Percentiles rank a stretch among this genome's conserved stretches.
Evolutionary conservation across 2,888 invertebrate species (phyloP).

Genomic region (Drosophila seclusa): DNA sequence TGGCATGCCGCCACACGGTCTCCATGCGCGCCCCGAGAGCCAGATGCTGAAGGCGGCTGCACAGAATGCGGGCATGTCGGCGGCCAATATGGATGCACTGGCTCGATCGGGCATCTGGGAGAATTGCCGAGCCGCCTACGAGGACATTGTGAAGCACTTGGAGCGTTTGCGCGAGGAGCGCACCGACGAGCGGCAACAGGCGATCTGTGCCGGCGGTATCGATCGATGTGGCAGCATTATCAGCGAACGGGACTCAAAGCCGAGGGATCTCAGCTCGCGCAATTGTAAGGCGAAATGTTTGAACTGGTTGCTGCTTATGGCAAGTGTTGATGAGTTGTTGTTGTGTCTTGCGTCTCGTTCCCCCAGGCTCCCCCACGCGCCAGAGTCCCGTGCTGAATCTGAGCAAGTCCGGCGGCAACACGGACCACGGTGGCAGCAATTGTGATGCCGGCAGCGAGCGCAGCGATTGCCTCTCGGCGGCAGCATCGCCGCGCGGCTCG

Average conservation of each 20-base stretch:
- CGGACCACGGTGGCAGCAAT: constrained; percentile 89
- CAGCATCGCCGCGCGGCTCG: constrained; percentile 86
- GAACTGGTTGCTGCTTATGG: background rate
- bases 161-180: constrained; percentile 97
- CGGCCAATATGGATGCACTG: constrained; percentile 92
- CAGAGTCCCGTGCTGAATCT: constrained; percentile 97
- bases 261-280: constrained; percentile 93
- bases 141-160: constrained; percentile 97
- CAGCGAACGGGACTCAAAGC: constrained; percentile 92
- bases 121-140: constrained; percentile 97
- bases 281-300: constrained; percentile 88
- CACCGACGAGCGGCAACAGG: constrained; percentile 93
- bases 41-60: constrained; percentile 90
- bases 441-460: constrained; percentile 88
- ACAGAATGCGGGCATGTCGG: constrained; percentile 89
- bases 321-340: constrained; percentile 1
- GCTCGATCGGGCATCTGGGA: constrained; percentile 97
- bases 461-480: constrained; percentile 87
- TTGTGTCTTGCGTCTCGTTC: background rate
- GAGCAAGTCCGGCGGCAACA: constrained; percentile 92
- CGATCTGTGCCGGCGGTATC: constrained; percentile 87
- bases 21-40: constrained; percentile 91
- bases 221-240: constrained; percentile 76
- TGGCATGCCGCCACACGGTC: constrained; percentile 93
- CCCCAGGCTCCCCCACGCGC: constrained; percentile 90